phyloP scores from a whole-genome alignment of 2,113 vertebrate species.

The Tor tambroides region DNA sequence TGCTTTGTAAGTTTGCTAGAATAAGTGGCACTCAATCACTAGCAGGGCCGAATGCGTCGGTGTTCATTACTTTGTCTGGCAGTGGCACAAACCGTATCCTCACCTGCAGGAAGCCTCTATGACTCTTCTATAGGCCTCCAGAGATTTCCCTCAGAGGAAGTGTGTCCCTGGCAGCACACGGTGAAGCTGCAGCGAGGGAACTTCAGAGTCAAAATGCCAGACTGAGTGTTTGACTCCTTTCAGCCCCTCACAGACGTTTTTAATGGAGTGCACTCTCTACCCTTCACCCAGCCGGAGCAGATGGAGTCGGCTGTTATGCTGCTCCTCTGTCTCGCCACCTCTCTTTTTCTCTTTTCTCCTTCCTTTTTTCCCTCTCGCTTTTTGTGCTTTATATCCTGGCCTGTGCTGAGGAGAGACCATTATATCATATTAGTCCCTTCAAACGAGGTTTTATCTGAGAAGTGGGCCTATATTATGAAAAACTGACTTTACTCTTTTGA shows the following conservation, averaged over 20 bases:
- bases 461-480: neutral
- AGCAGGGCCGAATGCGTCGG: neutral
- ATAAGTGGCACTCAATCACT: neutral
- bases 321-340: slow-evolving; percentile 23
- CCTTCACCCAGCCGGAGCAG: slow-evolving; percentile 61
- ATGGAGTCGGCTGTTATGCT: slow-evolving; percentile 49
- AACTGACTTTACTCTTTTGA: slow-evolving; percentile 1
- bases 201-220: slow-evolving; percentile 68
- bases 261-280: slow-evolving; percentile 65
- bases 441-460: neutral
- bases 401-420: neutral
- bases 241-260: slow-evolving; percentile 65
- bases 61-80: slow-evolving; percentile 58
- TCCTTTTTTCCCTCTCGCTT: neutral
- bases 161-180: slow-evolving; percentile 63
- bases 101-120: slow-evolving; percentile 69
- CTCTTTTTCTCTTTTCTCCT: neutral
- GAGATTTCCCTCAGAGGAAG: slow-evolving; percentile 57
- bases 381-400: neutral
- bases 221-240: slow-evolving; percentile 74
- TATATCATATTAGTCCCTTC: slow-evolving; percentile 15
- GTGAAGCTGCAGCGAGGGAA: slow-evolving; percentile 62
- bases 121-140: slow-evolving; percentile 31
- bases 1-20: neutral
- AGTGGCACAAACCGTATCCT: slow-evolving; percentile 68